Percentiles rank a stretch among this genome's conserved stretches.
Evolutionary conservation across 2,888 invertebrate species (phyloP).

Genomic region (Pachycephus smyrnensis): DNA sequence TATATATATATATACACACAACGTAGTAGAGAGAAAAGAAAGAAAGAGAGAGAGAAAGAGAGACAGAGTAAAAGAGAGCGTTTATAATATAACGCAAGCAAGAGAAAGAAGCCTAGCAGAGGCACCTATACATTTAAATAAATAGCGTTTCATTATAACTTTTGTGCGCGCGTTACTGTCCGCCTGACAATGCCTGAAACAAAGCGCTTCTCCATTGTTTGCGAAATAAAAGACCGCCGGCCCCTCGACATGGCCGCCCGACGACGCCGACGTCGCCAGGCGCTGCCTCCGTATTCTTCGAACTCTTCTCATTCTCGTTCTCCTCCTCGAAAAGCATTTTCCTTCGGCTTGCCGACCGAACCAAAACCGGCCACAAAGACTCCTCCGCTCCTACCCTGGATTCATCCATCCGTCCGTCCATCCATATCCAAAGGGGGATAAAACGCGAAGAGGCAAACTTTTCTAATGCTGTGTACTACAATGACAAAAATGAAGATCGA

Average conservation of each 20-base stretch:
- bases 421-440: no score
- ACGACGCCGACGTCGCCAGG: slow-evolving; percentile 26
- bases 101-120: slow-evolving; percentile 19
- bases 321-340: neutral
- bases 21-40: slow-evolving; percentile 2
- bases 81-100: neutral
- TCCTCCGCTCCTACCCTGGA: no score
- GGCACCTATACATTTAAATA: slow-evolving; percentile 63
- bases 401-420: no score
- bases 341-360: no score
- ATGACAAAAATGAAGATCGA: no score
- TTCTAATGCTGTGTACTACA: no score
- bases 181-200: slow-evolving; percentile 63
- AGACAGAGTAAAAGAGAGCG: slow-evolving; percentile 1
- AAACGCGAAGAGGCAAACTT: no score
- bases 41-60: slow-evolving; percentile 10
- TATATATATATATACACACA: slow-evolving; percentile 10
- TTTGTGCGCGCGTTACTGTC: slow-evolving; percentile 62
- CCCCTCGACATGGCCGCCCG: slow-evolving; percentile 53
- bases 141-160: slow-evolving; percentile 66
- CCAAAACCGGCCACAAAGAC: no score
- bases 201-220: slow-evolving; percentile 63
- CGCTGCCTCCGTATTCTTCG: slow-evolving; percentile 26
- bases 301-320: neutral
- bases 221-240: slow-evolving; percentile 63